Evolutionary conservation across 2,797 vertebrate genomes (phyloP).

Genomic region (Typhlichthys eigenmanni): DNA sequence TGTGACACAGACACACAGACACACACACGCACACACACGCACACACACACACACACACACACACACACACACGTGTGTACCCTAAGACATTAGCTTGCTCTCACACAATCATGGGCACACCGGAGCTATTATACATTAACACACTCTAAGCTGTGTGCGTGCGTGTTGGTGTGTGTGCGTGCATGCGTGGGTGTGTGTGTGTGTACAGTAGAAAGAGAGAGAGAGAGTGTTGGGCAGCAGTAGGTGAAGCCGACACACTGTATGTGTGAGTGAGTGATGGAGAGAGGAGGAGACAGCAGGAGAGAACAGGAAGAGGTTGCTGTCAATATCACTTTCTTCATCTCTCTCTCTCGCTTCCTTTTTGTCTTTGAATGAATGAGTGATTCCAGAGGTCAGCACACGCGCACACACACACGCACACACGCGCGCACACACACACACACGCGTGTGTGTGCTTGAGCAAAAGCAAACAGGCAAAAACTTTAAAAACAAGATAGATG

Average conservation of each 20-base stretch:
- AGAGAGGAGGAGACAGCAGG: slow-evolving; percentile 58
- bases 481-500: slow-evolving; percentile 24
- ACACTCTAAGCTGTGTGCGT: neutral
- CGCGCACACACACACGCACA: neutral
- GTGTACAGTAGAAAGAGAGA: slow-evolving; percentile 10
- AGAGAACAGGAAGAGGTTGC: slow-evolving; percentile 62
- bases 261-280: slow-evolving; percentile 50
- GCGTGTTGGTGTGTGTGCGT: neutral
- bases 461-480: slow-evolving; percentile 28
- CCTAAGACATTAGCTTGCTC: neutral
- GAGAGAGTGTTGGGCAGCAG: slow-evolving; percentile 6
- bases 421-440: neutral
- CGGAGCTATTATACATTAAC: too few species aligned
- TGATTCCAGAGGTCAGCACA: slow-evolving; percentile 49
- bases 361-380: slow-evolving; percentile 30
- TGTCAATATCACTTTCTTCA: slow-evolving; percentile 68
- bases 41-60: slow-evolving; percentile 1
- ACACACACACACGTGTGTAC: neutral
- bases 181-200: neutral
- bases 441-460: slow-evolving; percentile 7
- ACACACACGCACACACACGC: neutral
- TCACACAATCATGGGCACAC: neutral
- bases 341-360: slow-evolving; percentile 14
- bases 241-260: neutral
- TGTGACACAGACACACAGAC: neutral